Evolutionary conservation across 2,797 vertebrate species (phyloP).

Genomic region (Sebastes elongatus): DNA sequence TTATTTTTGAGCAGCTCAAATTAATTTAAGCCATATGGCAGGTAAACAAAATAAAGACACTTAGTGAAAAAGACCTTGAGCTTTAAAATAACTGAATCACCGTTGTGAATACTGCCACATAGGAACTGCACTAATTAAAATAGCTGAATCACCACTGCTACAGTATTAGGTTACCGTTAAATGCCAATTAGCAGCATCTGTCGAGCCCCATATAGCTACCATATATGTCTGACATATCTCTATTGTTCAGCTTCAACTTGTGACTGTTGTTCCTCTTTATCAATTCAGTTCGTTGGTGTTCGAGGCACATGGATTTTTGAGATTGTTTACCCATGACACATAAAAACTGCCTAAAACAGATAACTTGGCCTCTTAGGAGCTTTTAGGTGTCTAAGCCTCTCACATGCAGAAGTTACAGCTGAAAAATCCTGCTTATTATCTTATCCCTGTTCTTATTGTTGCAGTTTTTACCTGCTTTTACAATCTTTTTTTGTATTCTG

Average conservation of each 20-base stretch:
- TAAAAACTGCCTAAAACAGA: neutral
- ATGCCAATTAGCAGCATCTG: neutral
- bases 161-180: neutral
- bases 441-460: neutral
- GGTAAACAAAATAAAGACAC: neutral
- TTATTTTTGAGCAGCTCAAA: conserved; percentile 8
- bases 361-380: neutral
- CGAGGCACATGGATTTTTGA: neutral
- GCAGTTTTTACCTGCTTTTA: neutral
- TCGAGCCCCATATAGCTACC: neutral
- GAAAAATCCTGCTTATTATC: neutral
- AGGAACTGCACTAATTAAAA: neutral
- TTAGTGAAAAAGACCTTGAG: neutral
- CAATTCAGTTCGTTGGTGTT: neutral
- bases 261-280: neutral
- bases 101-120: neutral
- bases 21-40: neutral
- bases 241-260: neutral
- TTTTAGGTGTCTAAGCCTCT: neutral
- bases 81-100: neutral
- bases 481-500: neutral
- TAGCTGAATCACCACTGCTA: neutral
- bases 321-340: neutral
- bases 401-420: neutral
- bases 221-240: neutral